Base-by-base conservation (phyloP, 2,113 vertebrate species). In the Istiophorus platypterus region DNA sequence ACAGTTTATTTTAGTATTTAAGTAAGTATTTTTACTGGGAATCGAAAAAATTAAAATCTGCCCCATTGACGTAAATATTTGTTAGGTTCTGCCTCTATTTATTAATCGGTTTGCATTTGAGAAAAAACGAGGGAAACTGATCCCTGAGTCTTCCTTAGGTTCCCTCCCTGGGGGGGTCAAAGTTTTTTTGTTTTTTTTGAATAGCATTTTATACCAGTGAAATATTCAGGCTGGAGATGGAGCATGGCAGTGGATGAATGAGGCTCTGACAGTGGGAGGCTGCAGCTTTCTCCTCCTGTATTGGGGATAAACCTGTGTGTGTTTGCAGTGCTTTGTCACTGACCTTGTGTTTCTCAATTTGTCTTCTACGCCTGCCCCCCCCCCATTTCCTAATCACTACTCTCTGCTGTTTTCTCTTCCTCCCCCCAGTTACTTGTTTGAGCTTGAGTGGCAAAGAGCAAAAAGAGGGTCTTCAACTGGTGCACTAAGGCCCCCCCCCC, bases 371-470 rank as follows among this genome's bases (percentile, higher is more conserved):
- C 52, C 62, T 37, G 10, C 61, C 62, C 31, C 11, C 2, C 22
- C 14, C 20, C 31, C n/a, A 20, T 51, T 51, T 51, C 49, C 49
- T 51, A 51, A n/a, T 51, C 49, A n/a, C 49, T 51, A 18, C 49
- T 51, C 67, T 7, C 39, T n/a, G 39, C 76, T 64, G 37, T 42
- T 5, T 42, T 12, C 34, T 64, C 76, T 49, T 49, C 47, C 17
- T 49, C 18, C 85, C 85, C 83, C 84, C 47, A 81, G 69, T 88
- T 69, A 13, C 39, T 2, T 72, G 51, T 66, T 52, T 13, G 66
- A 64, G 80, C 82, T 86, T 56, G 79, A 81, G 81, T 58, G 57
- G 47, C n/a, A n/a, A n/a, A 82, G 82, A 88, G 84, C 62, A 4
- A 15, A 42, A 58, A 82, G 80, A 71, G 61, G 71, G 49, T 77